phyloP scores from a whole-genome alignment of 1,140 invertebrate genomes.

The Dendrolimus kikuchii region DNA sequence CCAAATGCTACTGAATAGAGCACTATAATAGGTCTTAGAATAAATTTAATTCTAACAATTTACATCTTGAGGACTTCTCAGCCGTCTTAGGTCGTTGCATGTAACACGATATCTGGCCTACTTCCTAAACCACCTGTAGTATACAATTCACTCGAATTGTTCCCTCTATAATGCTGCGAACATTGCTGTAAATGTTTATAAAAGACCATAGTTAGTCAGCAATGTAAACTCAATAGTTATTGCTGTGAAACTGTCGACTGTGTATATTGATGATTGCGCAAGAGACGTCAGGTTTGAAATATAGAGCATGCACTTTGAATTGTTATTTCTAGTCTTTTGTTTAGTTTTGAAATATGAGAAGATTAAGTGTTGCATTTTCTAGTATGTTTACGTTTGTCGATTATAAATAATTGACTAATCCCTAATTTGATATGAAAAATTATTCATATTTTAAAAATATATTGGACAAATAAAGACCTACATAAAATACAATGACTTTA shows the following conservation, averaged over 20 bases:
- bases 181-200: too few species aligned
- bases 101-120: slow-evolving; percentile 16
- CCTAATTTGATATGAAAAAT: too few species aligned
- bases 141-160: not conserved
- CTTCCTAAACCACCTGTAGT: not conserved
- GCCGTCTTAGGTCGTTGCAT: slow-evolving; percentile 14
- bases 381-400: too few species aligned
- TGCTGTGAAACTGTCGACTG: not conserved
- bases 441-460: too few species aligned
- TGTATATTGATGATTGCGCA: slow-evolving; percentile 3
- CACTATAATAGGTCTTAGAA: too few species aligned
- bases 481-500: too few species aligned
- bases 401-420: too few species aligned
- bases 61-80: slow-evolving; percentile 17
- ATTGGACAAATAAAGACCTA: too few species aligned
- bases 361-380: too few species aligned
- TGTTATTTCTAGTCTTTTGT: not conserved
- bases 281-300: not conserved
- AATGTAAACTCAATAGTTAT: slow-evolving; percentile 13
- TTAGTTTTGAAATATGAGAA: not conserved
- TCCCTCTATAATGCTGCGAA: not conserved
- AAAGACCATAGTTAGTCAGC: slow-evolving; percentile 1
- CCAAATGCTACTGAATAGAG: too few species aligned
- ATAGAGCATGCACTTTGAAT: not conserved
- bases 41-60: not conserved